Percentiles rank a stretch among this genome's conserved stretches.
Evolutionary conservation across 2,888 invertebrate genomes (phyloP).

Genomic region (Hemithea aestivaria): DNA sequence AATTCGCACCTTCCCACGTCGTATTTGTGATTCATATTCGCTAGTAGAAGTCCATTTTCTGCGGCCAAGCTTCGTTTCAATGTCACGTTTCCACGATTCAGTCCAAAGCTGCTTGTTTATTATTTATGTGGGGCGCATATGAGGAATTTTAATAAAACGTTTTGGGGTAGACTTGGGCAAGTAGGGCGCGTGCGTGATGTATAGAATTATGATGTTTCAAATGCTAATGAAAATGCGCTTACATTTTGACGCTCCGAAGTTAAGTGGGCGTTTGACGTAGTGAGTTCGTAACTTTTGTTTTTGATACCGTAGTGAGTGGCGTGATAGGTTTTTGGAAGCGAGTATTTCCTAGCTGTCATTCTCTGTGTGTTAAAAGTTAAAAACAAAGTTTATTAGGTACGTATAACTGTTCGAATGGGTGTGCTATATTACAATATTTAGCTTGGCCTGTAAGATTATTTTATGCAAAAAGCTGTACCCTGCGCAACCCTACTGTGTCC

Average conservation of each 20-base stretch:
- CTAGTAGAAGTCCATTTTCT: slow-evolving; percentile 29
- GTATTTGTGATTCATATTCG: slow-evolving; percentile 33
- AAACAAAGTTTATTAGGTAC: too few relatives aligned
- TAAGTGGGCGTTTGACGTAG: slow-evolving; percentile 6
- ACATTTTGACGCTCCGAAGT: slow-evolving; percentile 1
- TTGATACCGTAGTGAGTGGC: too few relatives aligned
- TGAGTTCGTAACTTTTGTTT: too few relatives aligned
- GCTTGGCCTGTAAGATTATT: too few relatives aligned
- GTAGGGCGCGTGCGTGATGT: slow-evolving; percentile 20
- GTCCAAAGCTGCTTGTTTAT: slow-evolving; percentile 47
- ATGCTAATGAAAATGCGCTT: slow-evolving; percentile 23
- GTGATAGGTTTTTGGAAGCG: too few relatives aligned
- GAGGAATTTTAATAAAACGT: slow-evolving; percentile 43
- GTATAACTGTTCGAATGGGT: too few relatives aligned
- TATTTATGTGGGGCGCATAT: slow-evolving; percentile 48
- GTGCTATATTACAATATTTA: too few relatives aligned
- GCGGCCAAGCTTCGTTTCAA: slow-evolving; percentile 43
- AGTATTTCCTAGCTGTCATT: too few relatives aligned
- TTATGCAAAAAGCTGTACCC: too few relatives aligned
- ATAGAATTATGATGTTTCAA: slow-evolving; percentile 22
- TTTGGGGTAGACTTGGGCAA: slow-evolving; percentile 25
- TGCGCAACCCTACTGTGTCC: too few relatives aligned
- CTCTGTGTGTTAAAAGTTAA: too few relatives aligned
- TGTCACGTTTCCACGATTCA: slow-evolving; percentile 59
- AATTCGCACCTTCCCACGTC: slow-evolving; percentile 42